Evolutionary conservation across 1,140 invertebrate species (phyloP).

Genomic region (Pararge aegeria): DNA sequence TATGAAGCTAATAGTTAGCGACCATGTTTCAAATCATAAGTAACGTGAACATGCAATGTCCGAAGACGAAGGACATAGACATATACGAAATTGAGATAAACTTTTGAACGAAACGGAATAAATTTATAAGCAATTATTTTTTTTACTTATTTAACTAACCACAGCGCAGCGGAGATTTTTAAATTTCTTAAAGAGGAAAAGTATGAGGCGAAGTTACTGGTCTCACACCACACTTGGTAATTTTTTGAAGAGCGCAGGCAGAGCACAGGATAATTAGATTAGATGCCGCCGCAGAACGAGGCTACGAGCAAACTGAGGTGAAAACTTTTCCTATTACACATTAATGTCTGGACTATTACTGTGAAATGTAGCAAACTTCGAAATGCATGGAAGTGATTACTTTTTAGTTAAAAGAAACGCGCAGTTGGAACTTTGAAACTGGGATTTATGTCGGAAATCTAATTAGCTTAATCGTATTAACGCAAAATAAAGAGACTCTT

Average conservation of each 20-base stretch:
- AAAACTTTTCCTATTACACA: constrained; percentile 40
- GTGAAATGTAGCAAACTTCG: constrained; percentile 23
- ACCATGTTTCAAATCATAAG: too few relatives aligned
- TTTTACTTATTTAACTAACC: constrained; percentile 10
- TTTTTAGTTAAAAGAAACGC: constrained; percentile 18
- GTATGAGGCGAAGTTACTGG: constrained; percentile 50
- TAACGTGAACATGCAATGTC: too few relatives aligned
- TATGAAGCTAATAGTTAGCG: too few relatives aligned
- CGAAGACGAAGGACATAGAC: too few relatives aligned
- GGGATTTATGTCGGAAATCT: constrained; percentile 17
- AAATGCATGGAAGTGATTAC: constrained; percentile 24
- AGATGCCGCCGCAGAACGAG: constrained; percentile 43
- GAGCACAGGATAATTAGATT: constrained; percentile 67
- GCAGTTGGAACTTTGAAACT: not conserved
- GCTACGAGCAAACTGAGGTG: constrained; percentile 37
- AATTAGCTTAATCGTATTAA: constrained; percentile 29
- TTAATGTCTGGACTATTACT: constrained; percentile 31
- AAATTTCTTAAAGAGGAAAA: constrained; percentile 39
- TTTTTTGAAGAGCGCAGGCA: constrained; percentile 57
- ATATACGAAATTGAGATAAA: too few relatives aligned
- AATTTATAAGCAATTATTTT: constrained; percentile 21
- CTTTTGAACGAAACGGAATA: constrained; percentile 12
- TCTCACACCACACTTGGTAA: constrained; percentile 45
- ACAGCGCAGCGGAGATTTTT: constrained; percentile 25
- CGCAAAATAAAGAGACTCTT: constrained; percentile 3